Evolutionary conservation across 2,797 vertebrate genomes (phyloP).

Genomic region (Sebastes vulpes): DNA sequence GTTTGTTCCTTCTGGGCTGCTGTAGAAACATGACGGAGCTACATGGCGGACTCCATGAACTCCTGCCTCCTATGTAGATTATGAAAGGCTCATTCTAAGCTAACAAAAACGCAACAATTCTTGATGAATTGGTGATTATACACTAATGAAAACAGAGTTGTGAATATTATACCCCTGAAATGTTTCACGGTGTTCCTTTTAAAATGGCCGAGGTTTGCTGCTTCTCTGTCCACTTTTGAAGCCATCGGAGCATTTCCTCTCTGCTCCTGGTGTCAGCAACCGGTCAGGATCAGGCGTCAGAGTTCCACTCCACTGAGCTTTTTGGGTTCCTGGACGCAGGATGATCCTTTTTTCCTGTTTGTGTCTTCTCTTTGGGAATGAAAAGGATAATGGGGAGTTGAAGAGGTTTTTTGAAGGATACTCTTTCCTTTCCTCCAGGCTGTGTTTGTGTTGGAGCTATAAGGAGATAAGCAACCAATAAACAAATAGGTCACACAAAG

Average conservation of each 20-base stretch:
- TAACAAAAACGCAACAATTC: too few species aligned
- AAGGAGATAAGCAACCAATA: conserved; percentile 68
- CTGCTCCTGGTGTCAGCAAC: conserved; percentile 15
- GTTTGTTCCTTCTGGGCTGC: too few species aligned
- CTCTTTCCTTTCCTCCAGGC: conserved; percentile 22
- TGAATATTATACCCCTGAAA: too few species aligned
- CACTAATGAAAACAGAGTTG: too few species aligned
- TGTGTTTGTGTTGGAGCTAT: conserved; percentile 54
- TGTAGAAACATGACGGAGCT: too few species aligned
- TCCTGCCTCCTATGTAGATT: too few species aligned
- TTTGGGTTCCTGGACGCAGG: conserved; percentile 37
- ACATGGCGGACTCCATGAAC: too few species aligned
- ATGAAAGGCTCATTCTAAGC: too few species aligned
- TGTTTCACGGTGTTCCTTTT: too few species aligned
- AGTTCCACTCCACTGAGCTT: conserved; percentile 47
- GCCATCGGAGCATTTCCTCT: conserved; percentile 24
- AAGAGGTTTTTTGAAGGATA: conserved; percentile 46
- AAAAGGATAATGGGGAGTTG: conserved; percentile 61
- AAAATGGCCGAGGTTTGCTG: neutral
- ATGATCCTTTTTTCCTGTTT: conserved; percentile 61
- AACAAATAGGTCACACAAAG: conserved; percentile 74
- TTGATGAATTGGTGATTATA: too few species aligned
- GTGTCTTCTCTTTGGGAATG: conserved; percentile 33
- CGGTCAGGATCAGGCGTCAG: conserved; percentile 41
- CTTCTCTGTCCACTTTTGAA: conserved; percentile 6